Evolutionary conservation across 2,888 invertebrate species (phyloP).

Genomic region (Cremastobaeus sp.): DNA sequence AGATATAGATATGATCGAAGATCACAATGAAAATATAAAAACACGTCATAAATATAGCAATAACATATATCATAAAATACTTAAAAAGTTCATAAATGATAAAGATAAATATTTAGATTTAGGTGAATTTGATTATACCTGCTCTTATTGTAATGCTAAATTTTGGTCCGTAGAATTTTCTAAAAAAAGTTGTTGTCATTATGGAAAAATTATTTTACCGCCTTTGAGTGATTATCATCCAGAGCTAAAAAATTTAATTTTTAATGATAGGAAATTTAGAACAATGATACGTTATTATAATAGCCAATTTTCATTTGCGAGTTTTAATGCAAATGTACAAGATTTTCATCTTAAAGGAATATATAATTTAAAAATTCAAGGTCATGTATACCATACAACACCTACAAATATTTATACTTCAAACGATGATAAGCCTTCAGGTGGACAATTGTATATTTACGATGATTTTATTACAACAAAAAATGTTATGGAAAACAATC

Average conservation of each 20-base stretch:
- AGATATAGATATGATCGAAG: too few relatives aligned
- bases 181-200: too few relatives aligned
- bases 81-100: too few relatives aligned
- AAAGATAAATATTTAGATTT: conserved; percentile 4
- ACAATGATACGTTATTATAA: conserved; percentile 3
- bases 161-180: conserved; percentile 11
- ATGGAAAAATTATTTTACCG: conserved; percentile 9
- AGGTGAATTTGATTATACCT: conserved; percentile 6
- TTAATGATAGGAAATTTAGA: conserved; percentile 9
- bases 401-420: conserved; percentile 1
- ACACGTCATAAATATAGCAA: too few relatives aligned
- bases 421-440: neutral
- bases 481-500: conserved; percentile 6
- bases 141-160: conserved; percentile 8
- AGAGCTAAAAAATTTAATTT: conserved; percentile 7
- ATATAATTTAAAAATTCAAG: conserved; percentile 28
- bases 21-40: too few relatives aligned
- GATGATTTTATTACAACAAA: conserved; percentile 7
- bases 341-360: neutral
- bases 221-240: conserved; percentile 3
- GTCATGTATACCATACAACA: conserved; percentile 11
- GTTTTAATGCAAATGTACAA: conserved; percentile 13
- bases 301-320: conserved; percentile 19
- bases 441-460: conserved; percentile 14
- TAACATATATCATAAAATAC: neutral